Percentiles rank a stretch among this genome's conserved stretches.
phyloP scores from a whole-genome alignment of 2,113 vertebrate genomes.

The Oreotrochilus melanogaster region DNA sequence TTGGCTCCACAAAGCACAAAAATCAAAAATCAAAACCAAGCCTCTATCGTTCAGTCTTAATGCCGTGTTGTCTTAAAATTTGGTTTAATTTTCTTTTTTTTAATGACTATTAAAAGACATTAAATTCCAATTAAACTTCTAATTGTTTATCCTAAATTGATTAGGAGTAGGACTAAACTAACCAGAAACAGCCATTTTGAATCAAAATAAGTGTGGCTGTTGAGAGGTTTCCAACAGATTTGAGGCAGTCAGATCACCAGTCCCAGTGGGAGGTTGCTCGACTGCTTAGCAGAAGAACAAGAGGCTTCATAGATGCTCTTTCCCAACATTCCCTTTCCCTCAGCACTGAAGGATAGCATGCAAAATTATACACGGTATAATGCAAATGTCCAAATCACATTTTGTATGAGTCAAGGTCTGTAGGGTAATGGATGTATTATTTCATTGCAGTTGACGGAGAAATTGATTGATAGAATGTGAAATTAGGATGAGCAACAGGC shows the following conservation, averaged over 20 bases:
- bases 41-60: not conserved
- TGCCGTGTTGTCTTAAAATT: not conserved
- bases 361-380: constrained; percentile 46
- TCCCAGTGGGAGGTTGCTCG: constrained; percentile 29
- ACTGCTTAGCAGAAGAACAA: constrained; percentile 17
- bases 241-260: not conserved
- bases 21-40: not conserved
- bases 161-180: constrained; percentile 28
- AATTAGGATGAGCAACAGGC: constrained; percentile 9
- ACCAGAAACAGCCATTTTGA: constrained; percentile 23
- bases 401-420: not conserved
- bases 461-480: constrained; percentile 41
- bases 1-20: not conserved
- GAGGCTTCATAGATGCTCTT: not conserved
- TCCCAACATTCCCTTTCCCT: not conserved
- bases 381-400: constrained; percentile 38
- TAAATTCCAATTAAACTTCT: constrained; percentile 21
- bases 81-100: constrained; percentile 2
- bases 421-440: not conserved
- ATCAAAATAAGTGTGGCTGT: not conserved
- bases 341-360: constrained; percentile 16
- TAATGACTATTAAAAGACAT: not conserved
- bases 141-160: constrained; percentile 31
- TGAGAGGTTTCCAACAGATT: constrained; percentile 43
- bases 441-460: constrained; percentile 26